Conservation (phyloP, 2,113 vertebrate species). For the Euleptes europaea region DNA sequence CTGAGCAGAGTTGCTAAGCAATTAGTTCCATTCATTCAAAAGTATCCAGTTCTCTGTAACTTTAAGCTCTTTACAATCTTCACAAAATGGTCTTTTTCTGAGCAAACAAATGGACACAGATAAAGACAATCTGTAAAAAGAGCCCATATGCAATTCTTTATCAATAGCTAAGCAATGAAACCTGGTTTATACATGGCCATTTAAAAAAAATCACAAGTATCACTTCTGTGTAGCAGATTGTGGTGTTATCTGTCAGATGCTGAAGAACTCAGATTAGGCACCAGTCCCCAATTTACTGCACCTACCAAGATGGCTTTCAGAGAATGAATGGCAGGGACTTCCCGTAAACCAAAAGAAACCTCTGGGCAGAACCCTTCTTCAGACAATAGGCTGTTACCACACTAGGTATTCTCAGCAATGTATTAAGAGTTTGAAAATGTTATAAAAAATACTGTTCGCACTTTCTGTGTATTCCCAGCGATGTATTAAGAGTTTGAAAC, state of each 20-base stretch:
- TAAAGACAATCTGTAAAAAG: not conserved
- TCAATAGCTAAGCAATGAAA: not conserved
- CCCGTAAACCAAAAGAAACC: not conserved
- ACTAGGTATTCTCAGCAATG: too few relatives aligned
- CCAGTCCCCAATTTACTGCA: not conserved
- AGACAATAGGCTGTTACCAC: too few relatives aligned
- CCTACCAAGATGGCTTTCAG: not conserved
- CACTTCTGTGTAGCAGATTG: not conserved
- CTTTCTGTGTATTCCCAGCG: too few relatives aligned
- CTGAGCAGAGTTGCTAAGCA: slow-evolving; percentile 5
- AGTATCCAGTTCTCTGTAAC: slow-evolving; percentile 23
- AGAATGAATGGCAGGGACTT: not conserved
- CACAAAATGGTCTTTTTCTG: not conserved
- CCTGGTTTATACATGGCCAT: not conserved
- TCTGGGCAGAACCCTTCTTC: not conserved
- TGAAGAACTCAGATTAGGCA: not conserved
- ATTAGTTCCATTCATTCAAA: slow-evolving; percentile 20
- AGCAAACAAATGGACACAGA: slow-evolving; percentile 3
- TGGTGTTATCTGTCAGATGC: not conserved
- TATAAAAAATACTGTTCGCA: too few relatives aligned
- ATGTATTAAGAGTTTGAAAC: too few relatives aligned
- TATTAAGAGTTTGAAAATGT: too few relatives aligned
- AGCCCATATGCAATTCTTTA: not conserved
- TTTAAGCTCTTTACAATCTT: slow-evolving; percentile 13
- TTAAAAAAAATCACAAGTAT: not conserved